phyloP scores from a whole-genome alignment of 2,888 invertebrate genomes.

The Conops quadrifasciatus region DNA sequence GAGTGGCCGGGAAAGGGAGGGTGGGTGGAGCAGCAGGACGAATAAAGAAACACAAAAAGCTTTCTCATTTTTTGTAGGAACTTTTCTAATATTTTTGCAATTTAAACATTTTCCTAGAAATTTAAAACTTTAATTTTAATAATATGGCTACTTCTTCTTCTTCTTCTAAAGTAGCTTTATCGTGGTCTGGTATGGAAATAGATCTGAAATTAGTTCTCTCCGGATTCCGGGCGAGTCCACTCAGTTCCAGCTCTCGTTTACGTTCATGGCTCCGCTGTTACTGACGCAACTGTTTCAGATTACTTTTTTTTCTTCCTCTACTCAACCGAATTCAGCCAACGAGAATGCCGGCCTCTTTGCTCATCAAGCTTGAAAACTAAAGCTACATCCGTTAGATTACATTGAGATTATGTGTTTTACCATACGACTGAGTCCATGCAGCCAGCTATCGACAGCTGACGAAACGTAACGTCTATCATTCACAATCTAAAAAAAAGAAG shows the following conservation, averaged over 20 bases:
- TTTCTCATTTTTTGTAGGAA: constrained; percentile 1
- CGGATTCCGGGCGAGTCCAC: constrained; percentile 43
- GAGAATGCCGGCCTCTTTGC: neutral
- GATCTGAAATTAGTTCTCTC: constrained; percentile 33
- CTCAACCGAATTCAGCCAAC: no score
- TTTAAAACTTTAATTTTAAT: neutral
- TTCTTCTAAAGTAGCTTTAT: neutral
- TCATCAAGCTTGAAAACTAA: constrained; percentile 30
- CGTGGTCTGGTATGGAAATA: neutral
- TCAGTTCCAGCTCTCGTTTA: constrained; percentile 58
- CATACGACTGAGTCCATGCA: no score
- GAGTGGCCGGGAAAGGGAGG: neutral
- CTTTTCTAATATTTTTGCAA: neutral
- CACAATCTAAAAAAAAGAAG: constrained; percentile 55
- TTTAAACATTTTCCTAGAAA: neutral
- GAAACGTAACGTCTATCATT: constrained; percentile 56
- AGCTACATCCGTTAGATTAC: constrained; percentile 29
- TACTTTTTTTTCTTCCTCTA: constrained; percentile 39
- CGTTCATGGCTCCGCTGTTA: neutral
- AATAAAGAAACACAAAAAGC: neutral
- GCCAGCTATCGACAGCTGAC: constrained; percentile 58
- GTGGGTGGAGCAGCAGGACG: neutral
- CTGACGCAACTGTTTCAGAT: constrained; percentile 47
- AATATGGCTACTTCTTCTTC: neutral
- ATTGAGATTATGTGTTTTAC: constrained; percentile 43